A percentile compares a stretch with the other conserved stretches of the same genome.
Conservation (phyloP, 2,797 vertebrate genomes). For the Lophura swinhoii region DNA sequence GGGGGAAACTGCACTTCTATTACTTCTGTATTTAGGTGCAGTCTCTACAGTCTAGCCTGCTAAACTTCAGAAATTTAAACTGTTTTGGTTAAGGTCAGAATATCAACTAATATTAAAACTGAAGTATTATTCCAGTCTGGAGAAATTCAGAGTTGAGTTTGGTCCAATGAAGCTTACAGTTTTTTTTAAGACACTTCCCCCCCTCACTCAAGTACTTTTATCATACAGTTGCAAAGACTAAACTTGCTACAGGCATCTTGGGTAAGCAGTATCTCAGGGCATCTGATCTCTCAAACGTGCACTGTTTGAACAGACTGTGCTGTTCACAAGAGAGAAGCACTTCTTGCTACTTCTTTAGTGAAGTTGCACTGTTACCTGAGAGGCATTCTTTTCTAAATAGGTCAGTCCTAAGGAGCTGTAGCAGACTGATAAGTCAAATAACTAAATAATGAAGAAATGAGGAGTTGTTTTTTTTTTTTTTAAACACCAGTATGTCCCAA, state of each 20-base stretch:
- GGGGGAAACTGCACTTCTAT: neutral
- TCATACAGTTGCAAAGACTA: neutral
- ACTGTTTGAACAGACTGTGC: neutral
- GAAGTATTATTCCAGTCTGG: neutral
- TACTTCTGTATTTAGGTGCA: neutral
- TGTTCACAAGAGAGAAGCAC: neutral
- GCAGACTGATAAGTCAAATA: neutral
- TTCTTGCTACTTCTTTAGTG: neutral
- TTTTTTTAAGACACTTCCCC: neutral
- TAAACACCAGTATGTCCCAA: neutral
- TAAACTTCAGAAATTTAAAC: neutral
- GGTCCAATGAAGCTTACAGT: neutral
- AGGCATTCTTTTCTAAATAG: neutral
- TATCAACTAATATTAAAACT: neutral
- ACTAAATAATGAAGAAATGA: neutral
- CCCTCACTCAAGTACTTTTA: neutral
- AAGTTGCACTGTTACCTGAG: neutral
- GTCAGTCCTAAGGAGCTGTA: neutral
- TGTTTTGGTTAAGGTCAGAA: neutral
- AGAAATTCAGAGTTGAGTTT: neutral
- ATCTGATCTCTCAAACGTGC: rapidly evolving
- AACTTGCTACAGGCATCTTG: neutral
- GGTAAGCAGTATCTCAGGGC: neutral
- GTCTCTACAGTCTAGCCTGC: neutral
- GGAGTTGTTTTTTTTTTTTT: neutral